Conservation (phyloP, 2,797 vertebrate species). For the Todus mexicanus region DNA sequence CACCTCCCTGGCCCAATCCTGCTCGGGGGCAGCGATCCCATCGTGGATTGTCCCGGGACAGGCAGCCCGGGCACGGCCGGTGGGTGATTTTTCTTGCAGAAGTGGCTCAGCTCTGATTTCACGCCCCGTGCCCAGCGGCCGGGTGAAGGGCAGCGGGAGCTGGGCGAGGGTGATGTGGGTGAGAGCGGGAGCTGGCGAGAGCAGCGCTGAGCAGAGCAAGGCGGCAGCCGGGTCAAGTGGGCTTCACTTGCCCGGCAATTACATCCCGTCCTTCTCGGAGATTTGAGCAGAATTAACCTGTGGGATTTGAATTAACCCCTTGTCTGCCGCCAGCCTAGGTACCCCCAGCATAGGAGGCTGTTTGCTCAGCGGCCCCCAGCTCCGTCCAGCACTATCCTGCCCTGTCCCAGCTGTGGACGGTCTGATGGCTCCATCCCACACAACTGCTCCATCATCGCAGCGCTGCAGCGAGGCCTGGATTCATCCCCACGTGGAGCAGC, state of each 20-base stretch:
- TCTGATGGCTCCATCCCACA: fast-evolving
- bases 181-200: not conserved
- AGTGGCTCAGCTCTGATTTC: not conserved
- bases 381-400: not conserved
- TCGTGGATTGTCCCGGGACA: fast-evolving
- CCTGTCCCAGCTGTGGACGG: fast-evolving
- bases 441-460: fast-evolving
- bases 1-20: fast-evolving
- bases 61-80: fast-evolving
- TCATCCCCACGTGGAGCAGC: not conserved
- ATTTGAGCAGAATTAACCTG: not conserved
- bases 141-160: not conserved
- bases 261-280: not conserved
- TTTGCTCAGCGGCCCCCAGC: not conserved
- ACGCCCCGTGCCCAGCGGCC: not conserved
- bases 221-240: not conserved
- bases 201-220: not conserved
- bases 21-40: fast-evolving
- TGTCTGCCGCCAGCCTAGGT: not conserved
- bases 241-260: not conserved
- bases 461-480: not conserved
- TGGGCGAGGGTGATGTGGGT: not conserved
- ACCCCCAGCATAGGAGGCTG: fast-evolving
- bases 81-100: not conserved
- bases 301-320: not conserved